Evolutionary conservation across 2,113 vertebrate species (phyloP).

Genomic region (Grammomys surdaster): DNA sequence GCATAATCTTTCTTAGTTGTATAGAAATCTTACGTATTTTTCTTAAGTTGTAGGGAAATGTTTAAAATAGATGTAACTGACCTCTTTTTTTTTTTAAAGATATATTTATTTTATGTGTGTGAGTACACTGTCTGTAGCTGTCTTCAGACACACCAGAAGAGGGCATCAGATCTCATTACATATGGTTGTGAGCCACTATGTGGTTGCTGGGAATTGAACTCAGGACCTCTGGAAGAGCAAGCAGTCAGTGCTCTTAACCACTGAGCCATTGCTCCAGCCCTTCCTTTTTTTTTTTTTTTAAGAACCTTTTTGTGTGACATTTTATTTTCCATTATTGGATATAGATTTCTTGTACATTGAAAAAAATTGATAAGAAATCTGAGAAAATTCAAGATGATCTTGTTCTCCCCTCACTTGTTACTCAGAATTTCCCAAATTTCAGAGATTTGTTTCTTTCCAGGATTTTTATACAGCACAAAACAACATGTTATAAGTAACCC

Average conservation of each 20-base stretch:
- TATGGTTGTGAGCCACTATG: too few species aligned
- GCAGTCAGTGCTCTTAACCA: too few species aligned
- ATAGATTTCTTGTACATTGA: slow-evolving; percentile 7
- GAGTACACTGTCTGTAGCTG: too few species aligned
- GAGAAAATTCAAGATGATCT: slow-evolving; percentile 16
- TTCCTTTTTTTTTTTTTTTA: too few species aligned
- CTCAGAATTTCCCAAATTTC: background rate
- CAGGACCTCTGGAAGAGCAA: too few species aligned
- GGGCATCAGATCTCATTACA: too few species aligned
- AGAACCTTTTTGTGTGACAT: background rate
- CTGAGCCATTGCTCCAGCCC: too few species aligned
- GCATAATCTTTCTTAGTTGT: slow-evolving; percentile 38
- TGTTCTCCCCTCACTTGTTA: background rate
- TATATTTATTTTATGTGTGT: too few species aligned
- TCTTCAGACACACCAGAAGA: too few species aligned
- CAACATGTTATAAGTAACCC: slow-evolving; percentile 21
- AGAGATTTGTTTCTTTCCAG: slow-evolving; percentile 46
- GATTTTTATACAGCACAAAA: slow-evolving; percentile 1
- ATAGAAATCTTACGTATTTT: background rate
- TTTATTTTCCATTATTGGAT: slow-evolving; percentile 40
- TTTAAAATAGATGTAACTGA: slow-evolving; percentile 29
- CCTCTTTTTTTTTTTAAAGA: background rate
- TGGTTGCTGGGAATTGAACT: too few species aligned
- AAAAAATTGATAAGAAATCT: slow-evolving; percentile 42
- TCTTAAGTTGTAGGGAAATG: background rate